These are phyloP conservation scores for Zygothrica quintamaculata DNA, from an alignment of 2,888 invertebrate species.

Conservation along the genomic window DNA sequence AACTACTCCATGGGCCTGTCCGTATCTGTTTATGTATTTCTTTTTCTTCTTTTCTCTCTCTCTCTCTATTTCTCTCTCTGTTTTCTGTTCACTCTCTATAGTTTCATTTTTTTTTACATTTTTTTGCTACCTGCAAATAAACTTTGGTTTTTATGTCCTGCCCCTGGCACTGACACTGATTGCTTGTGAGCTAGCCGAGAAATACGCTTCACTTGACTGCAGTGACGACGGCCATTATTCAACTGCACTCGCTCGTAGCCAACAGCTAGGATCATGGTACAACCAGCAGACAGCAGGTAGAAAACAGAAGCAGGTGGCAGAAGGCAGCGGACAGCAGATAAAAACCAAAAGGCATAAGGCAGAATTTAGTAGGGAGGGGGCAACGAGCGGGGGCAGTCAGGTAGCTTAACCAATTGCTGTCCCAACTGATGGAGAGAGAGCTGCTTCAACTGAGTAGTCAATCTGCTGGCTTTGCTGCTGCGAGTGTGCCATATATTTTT, in stretches of 20 bases:
- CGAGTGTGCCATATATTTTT: background rate
- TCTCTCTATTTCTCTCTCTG: background rate
- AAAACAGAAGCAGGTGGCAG: too few relatives aligned
- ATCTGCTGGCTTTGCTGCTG: slow-evolving; percentile 6
- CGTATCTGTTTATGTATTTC: slow-evolving; percentile 28
- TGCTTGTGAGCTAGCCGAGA: slow-evolving; percentile 45
- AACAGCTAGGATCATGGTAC: too few relatives aligned
- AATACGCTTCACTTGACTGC: slow-evolving; percentile 55
- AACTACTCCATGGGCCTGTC: slow-evolving; percentile 1
- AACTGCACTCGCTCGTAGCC: slow-evolving; percentile 55
- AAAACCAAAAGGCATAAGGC: too few relatives aligned
- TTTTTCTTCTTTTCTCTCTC: background rate
- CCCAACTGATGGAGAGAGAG: slow-evolving; percentile 14
- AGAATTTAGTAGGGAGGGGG: too few relatives aligned
- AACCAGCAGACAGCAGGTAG: too few relatives aligned
- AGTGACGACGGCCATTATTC: slow-evolving; percentile 64
- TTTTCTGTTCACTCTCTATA: slow-evolving; percentile 2
- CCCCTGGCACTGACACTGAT: slow-evolving; percentile 64
- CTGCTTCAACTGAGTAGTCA: slow-evolving; percentile 22
- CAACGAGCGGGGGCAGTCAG: too few relatives aligned
- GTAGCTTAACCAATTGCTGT: slow-evolving; percentile 2
- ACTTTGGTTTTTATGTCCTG: slow-evolving; percentile 50
- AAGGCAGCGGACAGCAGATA: too few relatives aligned
- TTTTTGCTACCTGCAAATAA: slow-evolving; percentile 59
- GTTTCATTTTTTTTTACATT: slow-evolving; percentile 25